Conservation (phyloP, 1,140 invertebrate species). For the Marisa cornuarietis region DNA sequence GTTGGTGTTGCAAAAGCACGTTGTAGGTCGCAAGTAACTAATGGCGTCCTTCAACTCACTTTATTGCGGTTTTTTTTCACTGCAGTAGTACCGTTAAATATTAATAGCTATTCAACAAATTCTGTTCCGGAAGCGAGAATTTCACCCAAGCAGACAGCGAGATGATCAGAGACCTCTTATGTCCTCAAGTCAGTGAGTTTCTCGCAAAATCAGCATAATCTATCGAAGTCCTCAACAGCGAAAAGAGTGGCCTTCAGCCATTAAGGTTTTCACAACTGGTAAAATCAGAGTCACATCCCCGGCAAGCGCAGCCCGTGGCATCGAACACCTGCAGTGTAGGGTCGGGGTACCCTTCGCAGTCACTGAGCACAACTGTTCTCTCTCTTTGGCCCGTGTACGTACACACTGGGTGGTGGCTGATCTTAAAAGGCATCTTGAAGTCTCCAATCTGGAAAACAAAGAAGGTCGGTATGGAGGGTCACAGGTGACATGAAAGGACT, state of each 20-base stretch:
- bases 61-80: no score
- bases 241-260: conserved; percentile 32
- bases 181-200: not conserved
- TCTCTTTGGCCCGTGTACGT: conserved; percentile 75
- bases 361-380: conserved; percentile 69
- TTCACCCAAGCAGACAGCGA: not conserved
- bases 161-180: not conserved
- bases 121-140: no score
- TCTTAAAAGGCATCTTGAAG: conserved; percentile 86
- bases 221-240: not conserved
- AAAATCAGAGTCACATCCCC: conserved; percentile 47
- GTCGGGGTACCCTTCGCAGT: conserved; percentile 71
- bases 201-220: not conserved
- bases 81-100: not conserved
- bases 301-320: conserved; percentile 51
- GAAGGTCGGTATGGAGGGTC: not conserved
- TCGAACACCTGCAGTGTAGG: conserved; percentile 54
- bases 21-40: no score
- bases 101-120: not conserved
- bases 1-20: no score
- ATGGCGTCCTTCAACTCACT: no score
- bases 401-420: conserved; percentile 84
- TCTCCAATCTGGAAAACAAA: conserved; percentile 75
- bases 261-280: conserved; percentile 60
- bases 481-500: not conserved